Base-by-base conservation (phyloP, 2,797 vertebrate species). In the Rhinichthys osculus region DNA sequence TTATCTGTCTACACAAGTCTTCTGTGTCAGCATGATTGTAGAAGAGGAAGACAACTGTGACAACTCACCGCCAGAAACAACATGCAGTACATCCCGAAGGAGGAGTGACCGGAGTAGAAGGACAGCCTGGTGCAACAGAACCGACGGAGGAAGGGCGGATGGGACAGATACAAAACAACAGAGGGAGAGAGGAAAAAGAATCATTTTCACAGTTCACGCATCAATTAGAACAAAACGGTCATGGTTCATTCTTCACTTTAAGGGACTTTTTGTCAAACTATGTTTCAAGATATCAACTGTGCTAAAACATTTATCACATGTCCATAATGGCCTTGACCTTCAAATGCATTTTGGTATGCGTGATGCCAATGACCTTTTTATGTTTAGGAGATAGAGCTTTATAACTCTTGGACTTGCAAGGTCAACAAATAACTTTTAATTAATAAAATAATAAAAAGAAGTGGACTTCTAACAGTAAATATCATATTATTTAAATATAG, bases 11-110 rank as follows among this genome's bases (percentile, higher is more conserved):
- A 40, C 52, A 78, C 52, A 47, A n/a, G 42, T 73, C 19, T 67
- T 71, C 77, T 70, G 64, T 82, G 62, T 76, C 50, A 57, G 59
- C 38, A 27, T 80, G 70, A 83, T 78, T 59, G 67, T 44, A 59
- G 17, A 38, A 78, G 42, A 79, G 71, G 57, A 81, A 67, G 30
- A 78, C 59, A 42, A 54, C 62, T 42, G 72, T 33, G 70, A 50
- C 47, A 69, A 98, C 98, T 99, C 94, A 99, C 98, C 92, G 98
- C 97, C 88, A 99, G 90, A 87, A 99, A 99, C 89, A 99, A 94
- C 98, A 99, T 97, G 94, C 96, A 97, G 95, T 99, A 99, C 98
- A 99, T 99, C 89, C 98, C 98, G 84, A 99, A 99, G 0, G 98
- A 98, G 1, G 98, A 98, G 94, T 99, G 98, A 81, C 98, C 98